phyloP scores from a whole-genome alignment of 2,888 invertebrate species.

The Monopis laevigella region DNA sequence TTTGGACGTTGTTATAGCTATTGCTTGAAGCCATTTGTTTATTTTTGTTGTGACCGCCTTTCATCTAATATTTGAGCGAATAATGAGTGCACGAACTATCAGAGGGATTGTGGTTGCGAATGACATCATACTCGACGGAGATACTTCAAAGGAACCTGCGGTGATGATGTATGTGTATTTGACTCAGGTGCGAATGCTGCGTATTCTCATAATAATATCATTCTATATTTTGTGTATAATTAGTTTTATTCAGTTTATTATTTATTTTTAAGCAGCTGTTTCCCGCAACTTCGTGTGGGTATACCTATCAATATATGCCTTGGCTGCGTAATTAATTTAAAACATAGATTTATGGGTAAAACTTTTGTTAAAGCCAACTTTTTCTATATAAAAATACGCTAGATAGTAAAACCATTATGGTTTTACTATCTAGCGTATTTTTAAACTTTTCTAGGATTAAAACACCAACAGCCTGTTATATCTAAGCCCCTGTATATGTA shows the following conservation, averaged over 20 bases:
- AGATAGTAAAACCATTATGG: no score
- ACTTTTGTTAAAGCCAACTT: no score
- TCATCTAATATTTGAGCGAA: slow-evolving; percentile 64
- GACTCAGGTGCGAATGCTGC: slow-evolving; percentile 53
- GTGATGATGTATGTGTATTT: slow-evolving; percentile 58
- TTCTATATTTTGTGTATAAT: not conserved
- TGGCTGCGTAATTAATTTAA: no score
- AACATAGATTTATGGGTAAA: no score
- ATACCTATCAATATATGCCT: no score
- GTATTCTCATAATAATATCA: slow-evolving; percentile 54
- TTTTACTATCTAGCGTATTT: no score
- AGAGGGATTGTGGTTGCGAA: slow-evolving; percentile 30
- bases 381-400: no score
- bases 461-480: no score
- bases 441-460: no score
- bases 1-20: slow-evolving; percentile 42
- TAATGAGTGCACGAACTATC: slow-evolving; percentile 58
- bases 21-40: slow-evolving; percentile 53
- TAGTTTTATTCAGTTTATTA: not conserved
- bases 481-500: no score
- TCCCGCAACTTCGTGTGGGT: no score
- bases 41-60: slow-evolving; percentile 60
- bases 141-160: slow-evolving; percentile 51
- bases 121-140: slow-evolving; percentile 59
- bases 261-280: no score